These are phyloP conservation scores for Gymnorhina tibicen DNA, from an alignment of 2,113 vertebrate species.

Conservation along the genomic window DNA sequence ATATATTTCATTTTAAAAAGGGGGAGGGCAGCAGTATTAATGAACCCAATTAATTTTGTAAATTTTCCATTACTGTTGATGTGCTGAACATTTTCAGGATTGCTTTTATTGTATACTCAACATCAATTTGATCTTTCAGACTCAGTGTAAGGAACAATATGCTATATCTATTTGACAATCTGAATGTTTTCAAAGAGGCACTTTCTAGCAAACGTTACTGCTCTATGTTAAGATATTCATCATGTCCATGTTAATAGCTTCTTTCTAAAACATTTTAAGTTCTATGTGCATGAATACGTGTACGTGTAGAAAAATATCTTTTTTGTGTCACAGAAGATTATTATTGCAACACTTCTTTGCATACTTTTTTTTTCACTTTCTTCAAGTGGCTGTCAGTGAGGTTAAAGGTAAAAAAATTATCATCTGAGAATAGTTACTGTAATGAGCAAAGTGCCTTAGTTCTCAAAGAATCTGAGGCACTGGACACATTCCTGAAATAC, in stretches of 20 bases:
- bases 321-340: not conserved
- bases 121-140: not conserved
- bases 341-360: not conserved
- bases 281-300: not conserved
- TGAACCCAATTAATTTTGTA: not conserved
- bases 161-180: not conserved
- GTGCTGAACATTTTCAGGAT: not conserved
- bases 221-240: not conserved
- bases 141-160: not conserved
- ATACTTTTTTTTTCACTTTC: not conserved
- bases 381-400: not conserved
- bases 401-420: slow-evolving; percentile 19
- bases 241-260: not conserved
- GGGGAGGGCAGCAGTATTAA: not conserved
- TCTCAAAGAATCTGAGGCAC: not conserved
- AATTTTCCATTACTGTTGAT: not conserved
- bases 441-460: not conserved
- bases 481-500: not conserved
- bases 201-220: not conserved
- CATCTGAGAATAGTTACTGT: not conserved
- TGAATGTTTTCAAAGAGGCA: not conserved
- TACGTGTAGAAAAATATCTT: not conserved
- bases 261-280: not conserved
- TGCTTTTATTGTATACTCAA: slow-evolving; percentile 1
- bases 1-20: not conserved